A percentile compares a stretch with the other conserved stretches of the same genome.
phyloP scores from a whole-genome alignment of 2,113 vertebrate species.

The Microtus richardsoni region DNA sequence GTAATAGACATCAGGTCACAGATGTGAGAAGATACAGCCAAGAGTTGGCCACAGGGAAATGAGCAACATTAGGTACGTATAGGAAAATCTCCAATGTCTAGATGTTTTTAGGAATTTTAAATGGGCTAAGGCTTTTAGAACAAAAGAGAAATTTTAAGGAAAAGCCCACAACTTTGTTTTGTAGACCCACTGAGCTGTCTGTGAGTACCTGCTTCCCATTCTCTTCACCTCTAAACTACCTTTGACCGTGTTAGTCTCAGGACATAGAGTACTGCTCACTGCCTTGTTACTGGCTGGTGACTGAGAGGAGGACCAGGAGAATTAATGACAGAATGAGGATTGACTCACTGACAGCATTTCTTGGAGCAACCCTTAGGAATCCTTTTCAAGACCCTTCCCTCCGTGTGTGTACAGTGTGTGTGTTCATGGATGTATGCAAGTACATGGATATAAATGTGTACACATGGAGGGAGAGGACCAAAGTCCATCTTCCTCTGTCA shows the following conservation, averaged over 20 bases:
- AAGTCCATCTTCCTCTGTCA: neutral
- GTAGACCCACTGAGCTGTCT: neutral
- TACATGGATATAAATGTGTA: neutral
- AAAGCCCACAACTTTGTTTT: slow-evolving; percentile 10
- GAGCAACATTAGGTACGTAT: neutral
- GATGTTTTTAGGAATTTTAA: neutral
- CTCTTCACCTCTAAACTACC: neutral
- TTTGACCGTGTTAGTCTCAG: neutral
- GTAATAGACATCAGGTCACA: neutral
- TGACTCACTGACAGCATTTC: neutral
- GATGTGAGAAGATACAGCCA: neutral
- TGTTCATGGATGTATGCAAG: neutral
- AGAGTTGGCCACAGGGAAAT: neutral
- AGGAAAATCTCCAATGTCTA: neutral
- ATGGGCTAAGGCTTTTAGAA: neutral
- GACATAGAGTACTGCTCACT: neutral
- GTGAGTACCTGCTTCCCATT: neutral
- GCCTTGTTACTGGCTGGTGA: neutral
- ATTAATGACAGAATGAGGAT: too few relatives aligned
- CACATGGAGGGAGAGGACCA: neutral
- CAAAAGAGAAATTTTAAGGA: neutral
- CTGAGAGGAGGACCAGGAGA: neutral
- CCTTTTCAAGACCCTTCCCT: neutral
- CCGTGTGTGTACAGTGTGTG: neutral
- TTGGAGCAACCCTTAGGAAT: neutral